Base-by-base conservation (phyloP, 2,113 vertebrate genomes). In the Empidonax alnorum region DNA sequence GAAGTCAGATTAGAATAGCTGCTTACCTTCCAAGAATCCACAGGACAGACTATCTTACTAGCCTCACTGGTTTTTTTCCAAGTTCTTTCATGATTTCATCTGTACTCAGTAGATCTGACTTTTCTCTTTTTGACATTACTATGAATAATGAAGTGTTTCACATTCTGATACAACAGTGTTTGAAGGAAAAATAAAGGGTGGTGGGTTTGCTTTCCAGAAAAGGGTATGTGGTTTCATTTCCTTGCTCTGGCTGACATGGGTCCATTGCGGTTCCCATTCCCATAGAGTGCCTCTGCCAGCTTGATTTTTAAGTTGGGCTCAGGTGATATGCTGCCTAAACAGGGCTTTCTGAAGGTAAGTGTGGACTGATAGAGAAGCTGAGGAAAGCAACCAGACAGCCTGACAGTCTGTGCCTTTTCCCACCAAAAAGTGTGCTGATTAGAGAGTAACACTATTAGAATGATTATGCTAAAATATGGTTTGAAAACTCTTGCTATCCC, bases 31-130 rank as follows among this genome's bases (percentile, higher is more conserved):
- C 39, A 53, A 59, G 18, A 25, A 71, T 47, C 37, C 58, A 61
- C 25, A 37, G 33, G 14, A 35, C 7, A 72, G 30, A 31, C 18
- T 52, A 28, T 24, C 20, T 72, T 72, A 41, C 15, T 81, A 47
- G 3, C 1, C 4, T 20, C 16, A 18, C 13, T 16, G 11, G 11
- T 35, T 50, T 63, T 82, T n/a, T 16, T 0, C 3, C 5, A 55
- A 28, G 18, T 49, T 81, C 7, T 76, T 69, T 86, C 37, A 23
- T 62, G 7, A 20, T 78, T 63, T 63, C 35, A 55, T 49, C 11
- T 8, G 4, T 12, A 33, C 10, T 49, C 23, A 63, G 13, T 35
- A 58, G 37, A 63, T 12, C 13, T 33, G 24, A 42, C 28, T 44
- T 46, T 22, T 52, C 30, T 33, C 25, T 71, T 69, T 80, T 66